Percentiles rank a stretch among this genome's conserved stretches.
Conservation (phyloP, 2,113 vertebrate genomes). For the Oncorhynchus kisutch region DNA sequence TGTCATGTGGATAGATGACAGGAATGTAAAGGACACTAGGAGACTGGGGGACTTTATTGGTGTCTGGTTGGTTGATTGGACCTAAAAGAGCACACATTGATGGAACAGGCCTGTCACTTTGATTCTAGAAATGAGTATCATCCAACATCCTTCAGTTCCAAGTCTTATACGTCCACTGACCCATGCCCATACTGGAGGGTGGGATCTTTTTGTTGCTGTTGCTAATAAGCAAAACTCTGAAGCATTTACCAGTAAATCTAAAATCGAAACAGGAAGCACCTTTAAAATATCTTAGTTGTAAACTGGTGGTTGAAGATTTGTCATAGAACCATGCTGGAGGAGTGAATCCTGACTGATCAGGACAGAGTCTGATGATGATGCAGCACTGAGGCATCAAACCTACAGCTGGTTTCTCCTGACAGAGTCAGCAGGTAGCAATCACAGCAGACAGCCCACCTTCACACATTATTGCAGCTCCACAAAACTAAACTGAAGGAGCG, state of each 20-base stretch:
- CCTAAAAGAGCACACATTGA: slow-evolving; percentile 12
- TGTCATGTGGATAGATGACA: slow-evolving; percentile 29
- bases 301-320: not conserved
- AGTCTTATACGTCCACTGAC: slow-evolving; percentile 3
- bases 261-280: not conserved
- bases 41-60: slow-evolving; percentile 14
- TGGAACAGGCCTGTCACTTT: slow-evolving; percentile 33
- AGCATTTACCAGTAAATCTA: not conserved
- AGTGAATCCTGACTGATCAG: slow-evolving; percentile 36
- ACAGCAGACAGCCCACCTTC: slow-evolving; percentile 4
- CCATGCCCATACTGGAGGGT: not conserved
- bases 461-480: not conserved
- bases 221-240: too few species aligned
- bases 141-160: not conserved
- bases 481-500: not conserved
- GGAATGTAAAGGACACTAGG: slow-evolving; percentile 35
- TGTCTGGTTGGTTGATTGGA: slow-evolving; percentile 24
- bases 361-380: slow-evolving; percentile 20
- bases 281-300: not conserved
- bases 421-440: slow-evolving; percentile 41
- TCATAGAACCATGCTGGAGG: not conserved
- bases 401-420: slow-evolving; percentile 32
- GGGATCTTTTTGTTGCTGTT: not conserved
- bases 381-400: slow-evolving; percentile 27
- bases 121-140: slow-evolving; percentile 29